A percentile compares a stretch with the other conserved stretches of the same genome.
Conservation (phyloP, 2,113 vertebrate species). For the Gila orcuttii region DNA sequence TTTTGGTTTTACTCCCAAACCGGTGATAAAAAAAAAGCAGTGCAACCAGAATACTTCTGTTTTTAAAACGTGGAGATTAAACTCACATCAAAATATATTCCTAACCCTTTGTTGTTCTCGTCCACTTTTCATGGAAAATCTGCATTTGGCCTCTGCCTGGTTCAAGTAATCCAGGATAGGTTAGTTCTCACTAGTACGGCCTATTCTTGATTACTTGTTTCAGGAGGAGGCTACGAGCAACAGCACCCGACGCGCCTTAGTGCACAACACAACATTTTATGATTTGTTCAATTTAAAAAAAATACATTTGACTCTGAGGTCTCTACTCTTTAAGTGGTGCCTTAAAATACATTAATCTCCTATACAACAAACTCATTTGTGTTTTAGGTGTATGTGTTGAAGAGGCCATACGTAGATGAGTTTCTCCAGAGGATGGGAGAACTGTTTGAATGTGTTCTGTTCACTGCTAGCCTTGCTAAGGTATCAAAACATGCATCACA, state of each 20-base stretch:
- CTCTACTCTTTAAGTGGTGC: neutral
- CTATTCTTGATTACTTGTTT: conserved; percentile 91
- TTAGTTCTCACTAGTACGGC: conserved; percentile 79
- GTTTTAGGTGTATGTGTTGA: conserved; percentile 73
- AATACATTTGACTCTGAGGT: neutral
- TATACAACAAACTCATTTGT: neutral
- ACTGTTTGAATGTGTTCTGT: conserved; percentile 76
- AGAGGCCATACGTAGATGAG: conserved; percentile 79
- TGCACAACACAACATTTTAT: conserved; percentile 54
- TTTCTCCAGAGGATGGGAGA: conserved; percentile 79
- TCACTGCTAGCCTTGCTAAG: conserved; percentile 81
- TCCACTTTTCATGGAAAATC: neutral
- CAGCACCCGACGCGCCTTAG: neutral
- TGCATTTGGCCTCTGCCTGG: conserved; percentile 68
- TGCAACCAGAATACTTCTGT: neutral
- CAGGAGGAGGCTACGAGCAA: conserved; percentile 67
- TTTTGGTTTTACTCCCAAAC: neutral
- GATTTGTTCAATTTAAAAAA: neutral
- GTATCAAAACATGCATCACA: conserved; percentile 54
- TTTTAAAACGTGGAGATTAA: neutral
- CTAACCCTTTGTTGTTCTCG: neutral
- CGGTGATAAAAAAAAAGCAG: neutral
- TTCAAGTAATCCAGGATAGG: conserved; percentile 98
- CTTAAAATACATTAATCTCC: neutral
- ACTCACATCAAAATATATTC: neutral